These are phyloP conservation scores for Conomelus anceps DNA, from an alignment of 2,888 invertebrate species.

Conservation along the genomic window DNA sequence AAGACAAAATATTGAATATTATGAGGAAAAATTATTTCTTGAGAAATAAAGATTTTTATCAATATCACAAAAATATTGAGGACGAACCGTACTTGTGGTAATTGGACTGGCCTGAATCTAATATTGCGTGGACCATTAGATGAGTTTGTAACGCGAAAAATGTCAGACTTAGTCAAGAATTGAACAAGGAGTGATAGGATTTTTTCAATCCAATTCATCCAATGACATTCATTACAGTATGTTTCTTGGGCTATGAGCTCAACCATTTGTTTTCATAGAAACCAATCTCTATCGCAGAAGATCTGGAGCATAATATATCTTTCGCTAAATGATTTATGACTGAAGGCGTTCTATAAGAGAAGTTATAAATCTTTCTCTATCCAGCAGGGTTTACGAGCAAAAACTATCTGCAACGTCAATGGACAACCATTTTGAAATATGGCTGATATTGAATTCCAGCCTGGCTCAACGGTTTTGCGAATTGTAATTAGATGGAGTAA, in stretches of 20 bases:
- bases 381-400: neutral
- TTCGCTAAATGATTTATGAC: neutral
- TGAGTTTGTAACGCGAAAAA: too few relatives aligned
- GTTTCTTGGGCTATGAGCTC: neutral
- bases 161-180: neutral
- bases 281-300: neutral
- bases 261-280: neutral
- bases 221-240: neutral
- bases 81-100: too few relatives aligned
- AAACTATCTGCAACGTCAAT: neutral
- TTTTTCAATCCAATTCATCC: neutral
- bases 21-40: too few relatives aligned
- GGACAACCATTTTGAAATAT: neutral
- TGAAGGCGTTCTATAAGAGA: neutral
- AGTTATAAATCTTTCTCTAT: neutral
- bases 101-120: too few relatives aligned
- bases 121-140: too few relatives aligned
- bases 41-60: too few relatives aligned
- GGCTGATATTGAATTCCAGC: neutral
- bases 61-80: too few relatives aligned
- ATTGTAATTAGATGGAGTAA: neutral
- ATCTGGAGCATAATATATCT: neutral
- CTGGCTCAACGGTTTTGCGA: neutral
- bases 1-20: too few relatives aligned
- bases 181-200: neutral